Percentiles rank a stretch among this genome's conserved stretches.
Conservation (phyloP, 2,113 vertebrate genomes). For the Rhea pennata region DNA sequence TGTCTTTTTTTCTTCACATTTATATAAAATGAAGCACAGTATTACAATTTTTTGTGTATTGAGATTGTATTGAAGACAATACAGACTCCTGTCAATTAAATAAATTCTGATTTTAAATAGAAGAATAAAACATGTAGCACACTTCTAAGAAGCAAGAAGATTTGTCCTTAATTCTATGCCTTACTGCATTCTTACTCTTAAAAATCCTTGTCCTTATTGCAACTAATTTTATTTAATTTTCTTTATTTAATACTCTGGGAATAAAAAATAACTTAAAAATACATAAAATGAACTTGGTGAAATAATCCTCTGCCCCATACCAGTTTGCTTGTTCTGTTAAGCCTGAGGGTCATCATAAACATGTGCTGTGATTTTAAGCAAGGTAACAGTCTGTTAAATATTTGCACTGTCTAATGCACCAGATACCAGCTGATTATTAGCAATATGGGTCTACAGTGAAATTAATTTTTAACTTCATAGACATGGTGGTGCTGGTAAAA, state of each 20-base stretch:
- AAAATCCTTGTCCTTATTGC: neutral
- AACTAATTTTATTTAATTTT: neutral
- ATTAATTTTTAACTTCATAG: neutral
- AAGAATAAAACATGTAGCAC: neutral
- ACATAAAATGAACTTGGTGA: neutral
- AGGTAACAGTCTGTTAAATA: neutral
- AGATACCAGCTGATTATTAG: neutral
- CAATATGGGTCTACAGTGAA: neutral
- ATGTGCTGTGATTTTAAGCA: neutral
- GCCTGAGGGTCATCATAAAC: neutral
- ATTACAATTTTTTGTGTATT: neutral
- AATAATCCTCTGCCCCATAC: neutral
- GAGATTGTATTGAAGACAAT: neutral
- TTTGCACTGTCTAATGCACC: neutral
- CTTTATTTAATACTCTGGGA: neutral
- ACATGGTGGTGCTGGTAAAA: neutral
- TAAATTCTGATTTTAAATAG: neutral
- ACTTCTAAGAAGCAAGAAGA: neutral
- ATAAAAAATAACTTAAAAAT: neutral
- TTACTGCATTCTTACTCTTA: neutral
- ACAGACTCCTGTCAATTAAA: neutral
- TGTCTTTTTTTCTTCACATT: neutral
- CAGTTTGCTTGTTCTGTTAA: neutral
- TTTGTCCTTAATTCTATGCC: neutral
- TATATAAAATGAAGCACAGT: neutral